phyloP scores from a whole-genome alignment of 2,797 vertebrate species.

The Ara ararauna region DNA sequence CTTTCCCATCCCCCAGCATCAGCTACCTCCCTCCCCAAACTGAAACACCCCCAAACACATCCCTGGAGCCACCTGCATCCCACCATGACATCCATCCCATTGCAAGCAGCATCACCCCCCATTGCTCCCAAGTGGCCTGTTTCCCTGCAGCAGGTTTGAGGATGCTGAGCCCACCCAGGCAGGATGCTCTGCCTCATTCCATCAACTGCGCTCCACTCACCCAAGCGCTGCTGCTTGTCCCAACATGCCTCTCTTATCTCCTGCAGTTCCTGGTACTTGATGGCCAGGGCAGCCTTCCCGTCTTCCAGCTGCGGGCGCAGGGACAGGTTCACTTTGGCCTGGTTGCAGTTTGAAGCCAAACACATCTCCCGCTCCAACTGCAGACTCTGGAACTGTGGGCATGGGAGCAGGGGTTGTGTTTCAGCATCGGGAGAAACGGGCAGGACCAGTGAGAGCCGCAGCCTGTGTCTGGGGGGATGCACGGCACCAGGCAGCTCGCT shows the following conservation, averaged over 20 bases:
- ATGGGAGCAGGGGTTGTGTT: neutral
- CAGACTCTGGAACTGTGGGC: constrained; percentile 77
- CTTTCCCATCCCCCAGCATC: neutral
- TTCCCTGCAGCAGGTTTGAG: neutral
- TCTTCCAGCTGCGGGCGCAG: constrained; percentile 78
- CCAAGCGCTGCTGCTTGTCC: constrained; percentile 78
- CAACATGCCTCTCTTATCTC: constrained; percentile 74
- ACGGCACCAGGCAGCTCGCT: fast-evolving
- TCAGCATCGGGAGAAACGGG: neutral
- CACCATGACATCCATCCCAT: neutral
- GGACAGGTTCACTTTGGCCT: constrained; percentile 79
- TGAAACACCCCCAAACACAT: neutral
- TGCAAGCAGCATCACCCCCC: neutral
- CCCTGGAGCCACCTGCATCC: neutral
- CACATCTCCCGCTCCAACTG: constrained; percentile 79
- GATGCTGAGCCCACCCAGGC: neutral
- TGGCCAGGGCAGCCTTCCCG: constrained; percentile 78
- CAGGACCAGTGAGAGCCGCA: neutral
- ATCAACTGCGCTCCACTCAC: constrained; percentile 35
- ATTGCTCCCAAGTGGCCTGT: neutral
- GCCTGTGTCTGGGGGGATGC: neutral
- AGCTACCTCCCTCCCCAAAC: fast-evolving
- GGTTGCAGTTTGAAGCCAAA: constrained; percentile 76
- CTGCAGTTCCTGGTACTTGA: constrained; percentile 81
- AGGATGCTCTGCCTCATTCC: neutral